phyloP scores from a whole-genome alignment of 2,888 invertebrate species.

The Plagiodera versicolora region DNA sequence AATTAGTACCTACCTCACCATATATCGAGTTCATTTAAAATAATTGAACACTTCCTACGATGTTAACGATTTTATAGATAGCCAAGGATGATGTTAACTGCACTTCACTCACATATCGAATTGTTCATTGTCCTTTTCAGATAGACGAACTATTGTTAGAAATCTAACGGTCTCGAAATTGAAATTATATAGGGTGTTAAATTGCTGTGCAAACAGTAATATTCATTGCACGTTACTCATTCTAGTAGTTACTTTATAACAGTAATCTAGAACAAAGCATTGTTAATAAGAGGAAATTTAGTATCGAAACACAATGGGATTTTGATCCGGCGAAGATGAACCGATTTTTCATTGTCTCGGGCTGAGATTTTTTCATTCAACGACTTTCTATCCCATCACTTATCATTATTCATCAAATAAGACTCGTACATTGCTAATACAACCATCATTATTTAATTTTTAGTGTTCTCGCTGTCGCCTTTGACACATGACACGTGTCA shows the following conservation, averaged over 20 bases:
- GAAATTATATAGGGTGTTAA: not conserved
- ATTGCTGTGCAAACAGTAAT: not conserved
- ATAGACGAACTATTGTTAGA: not conserved
- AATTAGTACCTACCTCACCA: slow-evolving; percentile 1
- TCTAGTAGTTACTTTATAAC: not conserved
- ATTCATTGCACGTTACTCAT: not conserved
- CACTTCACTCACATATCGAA: not conserved
- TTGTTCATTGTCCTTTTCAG: not conserved
- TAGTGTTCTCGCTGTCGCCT: too few species aligned
- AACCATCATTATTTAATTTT: too few species aligned
- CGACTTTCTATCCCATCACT: too few species aligned
- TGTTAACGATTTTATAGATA: slow-evolving; percentile 1
- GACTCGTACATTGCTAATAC: too few species aligned
- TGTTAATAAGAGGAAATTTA: not conserved
- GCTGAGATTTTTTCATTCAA: too few species aligned
- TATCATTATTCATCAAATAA: too few species aligned
- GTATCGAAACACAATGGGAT: not conserved
- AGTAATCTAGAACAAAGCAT: not conserved
- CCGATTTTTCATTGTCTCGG: too few species aligned
- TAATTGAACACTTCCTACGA: slow-evolving; percentile 18
- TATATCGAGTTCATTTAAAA: slow-evolving; percentile 14
- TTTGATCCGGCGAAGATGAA: too few species aligned
- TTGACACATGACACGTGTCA: too few species aligned
- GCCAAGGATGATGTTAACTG: not conserved
- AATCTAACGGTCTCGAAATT: slow-evolving; percentile 1